A percentile compares a stretch with the other conserved stretches of the same genome.
Evolutionary conservation across 2,797 vertebrate genomes (phyloP).

Genomic region (Anas acuta): DNA sequence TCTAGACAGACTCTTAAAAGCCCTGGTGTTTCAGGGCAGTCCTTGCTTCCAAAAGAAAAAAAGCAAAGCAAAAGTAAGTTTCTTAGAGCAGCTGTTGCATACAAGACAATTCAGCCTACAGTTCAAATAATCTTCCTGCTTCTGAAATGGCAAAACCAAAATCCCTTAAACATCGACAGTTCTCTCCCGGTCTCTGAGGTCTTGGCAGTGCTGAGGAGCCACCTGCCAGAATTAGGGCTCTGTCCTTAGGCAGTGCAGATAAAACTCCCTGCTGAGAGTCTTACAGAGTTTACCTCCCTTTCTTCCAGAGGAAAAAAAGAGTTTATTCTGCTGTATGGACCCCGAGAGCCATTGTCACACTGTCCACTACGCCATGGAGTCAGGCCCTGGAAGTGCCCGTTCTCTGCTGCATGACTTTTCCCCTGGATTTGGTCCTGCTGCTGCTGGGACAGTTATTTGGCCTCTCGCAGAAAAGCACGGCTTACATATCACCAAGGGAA

Average conservation of each 20-base stretch:
- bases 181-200: background rate
- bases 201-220: background rate
- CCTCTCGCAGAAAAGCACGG: slow-evolving; percentile 5
- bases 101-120: background rate
- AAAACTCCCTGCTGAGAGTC: background rate
- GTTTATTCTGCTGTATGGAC: background rate
- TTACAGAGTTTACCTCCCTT: background rate
- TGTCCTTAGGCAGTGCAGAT: background rate
- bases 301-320: background rate
- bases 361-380: background rate
- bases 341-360: background rate
- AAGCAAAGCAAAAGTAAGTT: background rate
- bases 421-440: background rate
- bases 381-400: rapidly evolving
- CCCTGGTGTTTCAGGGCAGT: background rate
- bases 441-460: background rate
- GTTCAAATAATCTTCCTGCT: background rate
- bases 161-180: background rate
- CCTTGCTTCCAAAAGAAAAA: background rate
- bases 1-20: background rate
- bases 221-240: background rate
- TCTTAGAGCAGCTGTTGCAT: background rate
- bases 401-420: slow-evolving; percentile 9
- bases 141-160: background rate
- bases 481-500: slow-evolving; percentile 28